Evolutionary conservation across 2,113 vertebrate genomes (phyloP).

Genomic region (Oreochromis spilurus): DNA sequence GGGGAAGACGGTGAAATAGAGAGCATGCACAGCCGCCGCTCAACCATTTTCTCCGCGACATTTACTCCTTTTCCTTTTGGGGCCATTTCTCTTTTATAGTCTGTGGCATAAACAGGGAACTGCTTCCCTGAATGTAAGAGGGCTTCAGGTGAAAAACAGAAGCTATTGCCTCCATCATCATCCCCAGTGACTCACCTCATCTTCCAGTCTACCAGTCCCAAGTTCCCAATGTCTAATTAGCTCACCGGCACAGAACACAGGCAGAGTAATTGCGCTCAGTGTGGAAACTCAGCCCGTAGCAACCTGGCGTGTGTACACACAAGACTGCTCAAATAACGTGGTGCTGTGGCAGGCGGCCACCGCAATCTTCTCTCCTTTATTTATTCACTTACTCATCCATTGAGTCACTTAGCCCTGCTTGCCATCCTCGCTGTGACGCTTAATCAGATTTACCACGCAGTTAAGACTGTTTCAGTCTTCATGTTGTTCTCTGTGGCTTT

Average conservation of each 20-base stretch:
- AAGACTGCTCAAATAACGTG: conserved; percentile 40
- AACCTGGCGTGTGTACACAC: conserved; percentile 50
- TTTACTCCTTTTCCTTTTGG: conserved; percentile 18
- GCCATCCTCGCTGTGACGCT: conserved; percentile 35
- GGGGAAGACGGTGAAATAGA: not conserved
- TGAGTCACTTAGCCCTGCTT: conserved; percentile 55
- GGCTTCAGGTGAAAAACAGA: conserved; percentile 46
- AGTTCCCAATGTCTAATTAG: conserved; percentile 58
- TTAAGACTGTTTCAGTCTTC: conserved; percentile 31
- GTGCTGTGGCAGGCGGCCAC: conserved; percentile 48
- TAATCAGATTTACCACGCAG: conserved; percentile 57
- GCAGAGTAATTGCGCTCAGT: conserved; percentile 44
- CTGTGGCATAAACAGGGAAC: conserved; percentile 22
- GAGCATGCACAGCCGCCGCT: not conserved
- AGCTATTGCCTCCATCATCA: conserved; percentile 29
- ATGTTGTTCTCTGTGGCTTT: conserved; percentile 29
- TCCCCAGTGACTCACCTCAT: conserved; percentile 49
- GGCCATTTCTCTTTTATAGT: conserved; percentile 41
- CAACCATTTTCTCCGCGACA: conserved; percentile 22
- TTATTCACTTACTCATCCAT: conserved; percentile 66
- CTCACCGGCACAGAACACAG: conserved; percentile 41
- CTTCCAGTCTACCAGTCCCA: conserved; percentile 10
- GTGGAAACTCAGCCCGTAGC: conserved; percentile 53
- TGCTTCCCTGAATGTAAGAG: not conserved
- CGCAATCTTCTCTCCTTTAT: conserved; percentile 50